phyloP scores from a whole-genome alignment of 2,888 invertebrate species.

The Heliothis peltigera region DNA sequence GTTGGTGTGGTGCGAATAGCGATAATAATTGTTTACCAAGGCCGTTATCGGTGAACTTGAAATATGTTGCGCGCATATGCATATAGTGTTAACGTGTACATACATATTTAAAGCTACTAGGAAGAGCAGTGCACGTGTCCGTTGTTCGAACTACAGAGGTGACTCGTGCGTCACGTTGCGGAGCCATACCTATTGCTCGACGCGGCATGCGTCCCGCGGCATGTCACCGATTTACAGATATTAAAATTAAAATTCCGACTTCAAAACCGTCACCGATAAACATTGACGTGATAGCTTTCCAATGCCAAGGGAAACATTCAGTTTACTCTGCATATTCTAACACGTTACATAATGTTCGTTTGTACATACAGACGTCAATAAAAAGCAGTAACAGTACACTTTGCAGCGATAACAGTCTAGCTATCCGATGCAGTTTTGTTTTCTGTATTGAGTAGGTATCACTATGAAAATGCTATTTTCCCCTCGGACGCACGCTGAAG shows the following conservation, averaged over 20 bases:
- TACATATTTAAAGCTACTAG: slow-evolving; percentile 76
- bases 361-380: slow-evolving; percentile 39
- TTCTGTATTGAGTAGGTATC: slow-evolving; percentile 39
- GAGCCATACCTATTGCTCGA: slow-evolving; percentile 41
- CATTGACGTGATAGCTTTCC: slow-evolving; percentile 50
- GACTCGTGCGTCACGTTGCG: slow-evolving; percentile 71
- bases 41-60: slow-evolving; percentile 85
- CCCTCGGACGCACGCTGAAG: slow-evolving; percentile 66
- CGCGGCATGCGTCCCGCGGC: slow-evolving; percentile 59
- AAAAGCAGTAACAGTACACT: slow-evolving; percentile 36
- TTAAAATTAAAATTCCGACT: slow-evolving; percentile 51
- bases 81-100: slow-evolving; percentile 78
- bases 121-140: slow-evolving; percentile 73
- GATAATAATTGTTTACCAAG: slow-evolving; percentile 77
- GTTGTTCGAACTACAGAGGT: slow-evolving; percentile 67
- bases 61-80: slow-evolving; percentile 74
- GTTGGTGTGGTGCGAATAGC: slow-evolving; percentile 68
- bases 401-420: slow-evolving; percentile 40
- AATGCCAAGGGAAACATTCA: slow-evolving; percentile 40
- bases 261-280: slow-evolving; percentile 42
- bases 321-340: slow-evolving; percentile 35
- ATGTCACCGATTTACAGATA: slow-evolving; percentile 61
- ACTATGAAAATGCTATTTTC: slow-evolving; percentile 58
- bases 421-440: slow-evolving; percentile 27
- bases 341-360: slow-evolving; percentile 49